phyloP scores from a whole-genome alignment of 1,140 invertebrate genomes.

The Pachypeltis micranthus region DNA sequence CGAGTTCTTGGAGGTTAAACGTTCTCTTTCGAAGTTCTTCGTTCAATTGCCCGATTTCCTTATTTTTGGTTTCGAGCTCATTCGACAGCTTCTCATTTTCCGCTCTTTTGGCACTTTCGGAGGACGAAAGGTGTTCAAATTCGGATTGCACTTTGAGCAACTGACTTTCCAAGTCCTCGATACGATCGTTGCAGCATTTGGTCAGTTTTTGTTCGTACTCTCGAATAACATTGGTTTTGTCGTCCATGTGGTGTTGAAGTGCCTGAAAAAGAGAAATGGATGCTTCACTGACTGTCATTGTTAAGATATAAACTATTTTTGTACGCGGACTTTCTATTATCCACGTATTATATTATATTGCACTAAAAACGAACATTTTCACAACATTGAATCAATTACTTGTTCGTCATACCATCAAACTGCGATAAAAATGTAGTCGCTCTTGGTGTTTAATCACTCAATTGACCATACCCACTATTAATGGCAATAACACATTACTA shows the following conservation, averaged over 20 bases:
- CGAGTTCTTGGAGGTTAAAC: constrained; percentile 45
- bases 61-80: constrained; percentile 38
- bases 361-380: no score
- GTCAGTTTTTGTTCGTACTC: background rate
- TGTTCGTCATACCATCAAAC: no score
- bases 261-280: no score
- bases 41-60: constrained; percentile 42
- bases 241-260: background rate
- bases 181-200: background rate
- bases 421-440: no score
- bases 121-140: background rate
- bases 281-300: no score
- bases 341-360: no score
- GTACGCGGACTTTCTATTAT: no score
- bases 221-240: background rate
- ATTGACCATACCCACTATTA: no score
- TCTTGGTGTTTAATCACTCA: no score
- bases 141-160: constrained; percentile 4
- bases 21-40: constrained; percentile 47
- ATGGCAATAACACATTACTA: no score
- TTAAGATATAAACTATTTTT: no score
- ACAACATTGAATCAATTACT: no score
- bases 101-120: background rate
- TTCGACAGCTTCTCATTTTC: constrained; percentile 27
- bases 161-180: constrained; percentile 13